phyloP scores from a whole-genome alignment of 2,888 invertebrate genomes.

The Ophion costatus region DNA sequence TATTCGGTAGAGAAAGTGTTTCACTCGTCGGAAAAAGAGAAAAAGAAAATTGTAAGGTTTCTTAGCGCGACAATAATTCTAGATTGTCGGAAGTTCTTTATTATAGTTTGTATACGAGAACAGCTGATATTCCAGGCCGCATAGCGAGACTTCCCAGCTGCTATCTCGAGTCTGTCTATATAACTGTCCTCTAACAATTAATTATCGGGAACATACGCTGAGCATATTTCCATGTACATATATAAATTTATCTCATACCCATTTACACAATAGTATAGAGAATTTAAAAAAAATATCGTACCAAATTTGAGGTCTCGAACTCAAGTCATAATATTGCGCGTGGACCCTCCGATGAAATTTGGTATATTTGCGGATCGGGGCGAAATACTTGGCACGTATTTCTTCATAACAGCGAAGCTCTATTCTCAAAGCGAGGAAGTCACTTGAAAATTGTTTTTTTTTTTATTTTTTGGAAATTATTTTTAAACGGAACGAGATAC shows the following conservation, averaged over 20 bases:
- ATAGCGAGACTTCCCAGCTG: constrained; percentile 36
- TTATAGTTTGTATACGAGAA: constrained; percentile 29
- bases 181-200: constrained; percentile 45
- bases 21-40: constrained; percentile 1
- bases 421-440: background rate
- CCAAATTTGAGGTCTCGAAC: background rate
- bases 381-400: background rate
- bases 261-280: background rate
- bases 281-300: constrained; percentile 18
- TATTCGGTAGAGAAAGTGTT: constrained; percentile 36
- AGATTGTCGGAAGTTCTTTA: constrained; percentile 28
- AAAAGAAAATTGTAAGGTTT: constrained; percentile 26
- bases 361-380: background rate
- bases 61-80: constrained; percentile 61
- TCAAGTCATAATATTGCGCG: background rate
- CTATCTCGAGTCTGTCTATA: constrained; percentile 11
- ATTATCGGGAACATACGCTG: constrained; percentile 43
- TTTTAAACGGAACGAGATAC: background rate
- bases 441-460: background rate
- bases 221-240: constrained; percentile 25
- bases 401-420: background rate
- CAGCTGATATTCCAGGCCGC: constrained; percentile 18
- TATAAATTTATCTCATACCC: constrained; percentile 13
- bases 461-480: background rate
- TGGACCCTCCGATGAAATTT: background rate